Conservation (phyloP, 2,888 invertebrate species). For the Apoderus coryli region DNA sequence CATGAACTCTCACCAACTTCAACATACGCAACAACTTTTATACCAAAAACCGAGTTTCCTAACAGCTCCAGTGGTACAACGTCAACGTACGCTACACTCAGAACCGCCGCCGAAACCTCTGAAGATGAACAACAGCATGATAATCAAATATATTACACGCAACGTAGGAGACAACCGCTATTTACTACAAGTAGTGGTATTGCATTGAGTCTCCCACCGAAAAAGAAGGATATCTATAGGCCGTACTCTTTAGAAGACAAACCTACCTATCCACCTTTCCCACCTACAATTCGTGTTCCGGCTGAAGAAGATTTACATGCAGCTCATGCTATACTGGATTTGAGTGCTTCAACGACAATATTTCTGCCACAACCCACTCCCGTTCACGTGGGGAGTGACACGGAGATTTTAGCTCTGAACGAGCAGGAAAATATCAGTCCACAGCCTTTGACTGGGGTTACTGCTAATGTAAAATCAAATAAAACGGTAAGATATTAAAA, state of each 20-base stretch:
- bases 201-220: conserved; percentile 71
- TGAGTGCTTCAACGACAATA: conserved; percentile 72
- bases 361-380: conserved; percentile 39
- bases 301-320: conserved; percentile 76
- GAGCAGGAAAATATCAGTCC: conserved; percentile 17
- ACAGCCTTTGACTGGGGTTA: conserved; percentile 11
- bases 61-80: conserved; percentile 38
- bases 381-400: conserved; percentile 11
- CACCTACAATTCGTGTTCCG: conserved; percentile 42
- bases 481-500: too few species aligned
- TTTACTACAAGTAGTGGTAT: conserved; percentile 76
- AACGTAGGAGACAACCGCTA: conserved; percentile 51
- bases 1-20: conserved; percentile 64
- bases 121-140: too few species aligned
- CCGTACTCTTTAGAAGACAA: conserved; percentile 66
- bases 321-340: conserved; percentile 77
- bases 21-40: conserved; percentile 63
- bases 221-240: conserved; percentile 82
- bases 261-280: conserved; percentile 20
- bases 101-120: conserved; percentile 38
- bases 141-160: conserved; percentile 26
- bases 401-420: too few species aligned
- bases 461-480: conserved; percentile 25
- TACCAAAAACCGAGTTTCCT: conserved; percentile 43
- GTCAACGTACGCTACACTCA: conserved; percentile 39